Percentiles rank a stretch among this genome's conserved stretches.
Conservation (phyloP, 2,113 vertebrate genomes). For the Serinus canaria region DNA sequence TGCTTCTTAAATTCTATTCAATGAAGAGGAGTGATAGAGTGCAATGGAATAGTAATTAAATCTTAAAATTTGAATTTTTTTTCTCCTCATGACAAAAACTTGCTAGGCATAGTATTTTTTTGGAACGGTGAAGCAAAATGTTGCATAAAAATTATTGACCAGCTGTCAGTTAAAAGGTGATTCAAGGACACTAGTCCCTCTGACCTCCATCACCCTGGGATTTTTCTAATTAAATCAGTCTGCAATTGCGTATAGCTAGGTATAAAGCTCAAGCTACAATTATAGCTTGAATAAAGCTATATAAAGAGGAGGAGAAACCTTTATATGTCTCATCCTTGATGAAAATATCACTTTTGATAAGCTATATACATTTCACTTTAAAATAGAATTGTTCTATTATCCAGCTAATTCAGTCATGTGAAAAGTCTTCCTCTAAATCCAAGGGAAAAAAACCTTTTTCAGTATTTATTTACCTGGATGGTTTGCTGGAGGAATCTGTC, state of each 20-base stretch:
- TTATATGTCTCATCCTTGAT: neutral
- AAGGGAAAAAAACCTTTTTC: neutral
- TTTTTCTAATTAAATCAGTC: neutral
- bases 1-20: neutral
- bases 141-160: neutral
- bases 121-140: neutral
- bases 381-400: neutral
- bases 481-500: neutral
- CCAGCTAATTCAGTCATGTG: neutral
- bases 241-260: neutral
- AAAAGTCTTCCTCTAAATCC: neutral
- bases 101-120: neutral
- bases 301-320: neutral
- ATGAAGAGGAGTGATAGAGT: neutral
- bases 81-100: neutral
- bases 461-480: neutral
- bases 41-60: neutral
- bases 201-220: fast-evolving
- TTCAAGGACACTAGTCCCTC: neutral
- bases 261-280: neutral
- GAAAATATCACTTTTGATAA: neutral
- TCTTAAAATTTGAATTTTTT: neutral
- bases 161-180: neutral
- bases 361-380: neutral
- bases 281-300: neutral